Conservation (phyloP, 2,888 invertebrate species). For the Oscheius myriophilus region DNA sequence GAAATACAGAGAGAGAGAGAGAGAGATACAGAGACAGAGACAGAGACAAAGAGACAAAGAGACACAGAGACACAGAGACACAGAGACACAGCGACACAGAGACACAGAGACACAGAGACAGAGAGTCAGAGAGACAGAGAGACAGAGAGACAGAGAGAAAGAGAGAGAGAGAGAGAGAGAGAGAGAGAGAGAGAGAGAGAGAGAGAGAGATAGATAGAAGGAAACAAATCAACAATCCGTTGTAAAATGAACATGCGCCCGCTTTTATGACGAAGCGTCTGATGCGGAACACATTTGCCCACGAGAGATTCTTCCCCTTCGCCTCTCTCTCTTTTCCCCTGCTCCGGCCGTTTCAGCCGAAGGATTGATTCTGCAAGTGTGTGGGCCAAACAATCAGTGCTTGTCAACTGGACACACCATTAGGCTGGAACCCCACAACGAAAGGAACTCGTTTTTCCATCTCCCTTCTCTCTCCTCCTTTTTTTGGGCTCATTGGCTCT, state of each 20-base stretch:
- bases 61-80: slow-evolving; percentile 17
- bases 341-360: not conserved
- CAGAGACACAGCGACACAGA: slow-evolving; percentile 14
- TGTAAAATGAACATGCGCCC: slow-evolving; percentile 26
- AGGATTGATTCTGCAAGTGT: not conserved
- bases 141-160: slow-evolving; percentile 16
- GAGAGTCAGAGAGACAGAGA: slow-evolving; percentile 13
- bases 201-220: slow-evolving; percentile 13
- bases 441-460: not conserved
- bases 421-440: not conserved
- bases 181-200: not conserved
- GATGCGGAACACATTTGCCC: slow-evolving; percentile 20
- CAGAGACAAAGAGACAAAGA: slow-evolving; percentile 3
- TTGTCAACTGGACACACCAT: not conserved
- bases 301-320: not conserved
- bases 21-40: not conserved
- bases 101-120: slow-evolving; percentile 21
- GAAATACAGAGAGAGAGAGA: slow-evolving; percentile 7
- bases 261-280: slow-evolving; percentile 26
- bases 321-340: not conserved
- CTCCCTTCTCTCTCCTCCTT: not conserved
- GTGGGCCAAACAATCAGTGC: not conserved
- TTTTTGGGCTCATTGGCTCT: too few relatives aligned
- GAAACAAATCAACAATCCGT: slow-evolving; percentile 10
- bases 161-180: slow-evolving; percentile 10